Evolutionary conservation across 2,797 vertebrate genomes (phyloP).

Genomic region (Echiichthys vipera): DNA sequence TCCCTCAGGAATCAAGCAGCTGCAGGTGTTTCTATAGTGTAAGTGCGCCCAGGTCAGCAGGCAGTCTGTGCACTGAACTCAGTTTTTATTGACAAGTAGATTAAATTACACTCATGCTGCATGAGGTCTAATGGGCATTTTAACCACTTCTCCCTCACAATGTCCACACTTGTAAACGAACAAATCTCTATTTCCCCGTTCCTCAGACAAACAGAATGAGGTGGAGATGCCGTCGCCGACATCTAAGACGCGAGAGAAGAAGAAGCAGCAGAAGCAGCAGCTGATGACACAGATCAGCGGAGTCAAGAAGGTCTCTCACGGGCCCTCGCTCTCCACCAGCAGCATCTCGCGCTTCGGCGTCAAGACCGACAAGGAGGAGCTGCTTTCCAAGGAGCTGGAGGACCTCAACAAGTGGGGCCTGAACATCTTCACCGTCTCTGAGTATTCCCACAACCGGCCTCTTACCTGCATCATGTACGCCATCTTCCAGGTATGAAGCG

Average conservation of each 20-base stretch:
- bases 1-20: constrained; percentile 22
- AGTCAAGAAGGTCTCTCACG: constrained; percentile 96
- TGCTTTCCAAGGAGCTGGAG: constrained; percentile 96
- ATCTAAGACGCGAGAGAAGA: constrained; percentile 95
- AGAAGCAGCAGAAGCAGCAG: constrained; percentile 94
- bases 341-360: constrained; percentile 95
- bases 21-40: constrained; percentile 42
- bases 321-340: constrained; percentile 92
- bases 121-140: background rate
- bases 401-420: constrained; percentile 99
- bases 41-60: constrained; percentile 27
- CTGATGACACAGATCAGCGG: constrained; percentile 99
- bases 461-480: constrained; percentile 99
- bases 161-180: background rate
- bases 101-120: background rate
- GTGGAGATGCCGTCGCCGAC: constrained; percentile 97
- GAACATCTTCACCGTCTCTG: constrained; percentile 97
- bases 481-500: constrained; percentile 93
- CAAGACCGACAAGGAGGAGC: constrained; percentile 95
- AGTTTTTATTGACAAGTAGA: background rate
- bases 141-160: background rate
- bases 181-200: background rate
- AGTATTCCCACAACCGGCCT: constrained; percentile 92
- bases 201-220: constrained; percentile 96
- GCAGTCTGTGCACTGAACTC: background rate